Base-by-base conservation (phyloP, 1,140 invertebrate genomes). In the Drosophila ananassae region DNA sequence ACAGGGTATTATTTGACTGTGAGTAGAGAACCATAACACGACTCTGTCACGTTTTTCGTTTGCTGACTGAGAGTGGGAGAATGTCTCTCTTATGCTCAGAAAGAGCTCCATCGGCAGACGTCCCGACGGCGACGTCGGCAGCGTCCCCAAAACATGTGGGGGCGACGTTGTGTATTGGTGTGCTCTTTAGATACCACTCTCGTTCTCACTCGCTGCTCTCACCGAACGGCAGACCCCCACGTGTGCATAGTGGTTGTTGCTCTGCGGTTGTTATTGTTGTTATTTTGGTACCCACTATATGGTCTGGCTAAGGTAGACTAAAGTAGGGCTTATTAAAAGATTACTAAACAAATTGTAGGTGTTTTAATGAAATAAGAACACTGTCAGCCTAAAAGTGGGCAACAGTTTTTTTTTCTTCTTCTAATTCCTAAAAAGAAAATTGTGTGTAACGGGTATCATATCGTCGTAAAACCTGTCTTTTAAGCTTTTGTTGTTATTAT, bases 21-120 rank as follows among this genome's bases (percentile, higher is more conserved):
- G 44, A 84, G 50, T 37, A 48, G 54, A 68, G 73, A 87, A 87
- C 67, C 64, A 79, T 55, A 84, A 89, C 83, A 89, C 67, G 71
- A 67, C 79, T 63, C 67, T 83, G 83, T 87, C 82, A 87, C 82
- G 83, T 89, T 87, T 87, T 87, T 87, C 74, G 44, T 54, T 59
- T 64, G 53, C 61, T 54, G 50, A 39, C 60, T 44, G 53, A 73
- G 74, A 73, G 52, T 67, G 50, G 32, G 67, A 34, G 32, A 22
- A 22, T 37, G 47, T 32, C 63, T 67, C 34, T 64, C 28, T 52
- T 66, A 28, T 17, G 68, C 30, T 54, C 34, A 32, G 13, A 37
- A 64, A 50, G 50, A 60, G 59, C 47, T 12, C 30, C 22, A 57
- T 73, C 61, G 56, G 79, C 57, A 81, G 78, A 77, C 61, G 63